These are phyloP conservation scores for Empis livida DNA, from an alignment of 2,888 invertebrate species.

Conservation along the genomic window DNA sequence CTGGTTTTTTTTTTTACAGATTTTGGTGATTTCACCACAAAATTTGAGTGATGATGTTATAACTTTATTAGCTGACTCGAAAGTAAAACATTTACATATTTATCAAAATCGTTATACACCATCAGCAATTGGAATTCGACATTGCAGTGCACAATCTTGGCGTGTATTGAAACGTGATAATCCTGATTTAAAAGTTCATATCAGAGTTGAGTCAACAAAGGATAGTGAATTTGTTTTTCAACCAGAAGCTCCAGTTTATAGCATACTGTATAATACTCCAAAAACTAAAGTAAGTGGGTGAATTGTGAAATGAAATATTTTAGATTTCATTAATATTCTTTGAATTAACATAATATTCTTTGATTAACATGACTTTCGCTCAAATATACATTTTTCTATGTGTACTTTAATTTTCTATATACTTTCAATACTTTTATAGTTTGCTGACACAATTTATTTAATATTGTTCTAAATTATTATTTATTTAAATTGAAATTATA, in stretches of 20 bases:
- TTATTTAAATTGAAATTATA: no score
- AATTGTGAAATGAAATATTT: neutral
- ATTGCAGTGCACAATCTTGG: slow-evolving; percentile 39
- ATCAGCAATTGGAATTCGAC: slow-evolving; percentile 38
- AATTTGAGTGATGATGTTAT: slow-evolving; percentile 62
- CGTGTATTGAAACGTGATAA: slow-evolving; percentile 41
- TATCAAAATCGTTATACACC: slow-evolving; percentile 60
- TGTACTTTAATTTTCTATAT: no score
- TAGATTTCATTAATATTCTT: no score
- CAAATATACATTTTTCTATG: no score
- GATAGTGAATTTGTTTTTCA: slow-evolving; percentile 52
- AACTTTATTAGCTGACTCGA: slow-evolving; percentile 47
- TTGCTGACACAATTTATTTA: neutral
- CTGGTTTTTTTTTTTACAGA: slow-evolving; percentile 32
- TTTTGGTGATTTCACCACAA: slow-evolving; percentile 54
- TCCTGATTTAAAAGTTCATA: slow-evolving; percentile 50
- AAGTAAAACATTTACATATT: slow-evolving; percentile 53
- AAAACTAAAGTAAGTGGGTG: slow-evolving; percentile 44
- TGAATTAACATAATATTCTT: no score
- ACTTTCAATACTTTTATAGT: no score
- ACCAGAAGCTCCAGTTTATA: slow-evolving; percentile 52
- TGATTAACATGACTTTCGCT: no score
- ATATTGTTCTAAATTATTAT: no score
- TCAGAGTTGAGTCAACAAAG: slow-evolving; percentile 48
- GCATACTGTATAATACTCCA: slow-evolving; percentile 50